Evolutionary conservation across 1,140 invertebrate genomes (phyloP), one percentile per base, ranked within the genome.

Genomic region (Zeugodacus cucurbitae): DNA sequence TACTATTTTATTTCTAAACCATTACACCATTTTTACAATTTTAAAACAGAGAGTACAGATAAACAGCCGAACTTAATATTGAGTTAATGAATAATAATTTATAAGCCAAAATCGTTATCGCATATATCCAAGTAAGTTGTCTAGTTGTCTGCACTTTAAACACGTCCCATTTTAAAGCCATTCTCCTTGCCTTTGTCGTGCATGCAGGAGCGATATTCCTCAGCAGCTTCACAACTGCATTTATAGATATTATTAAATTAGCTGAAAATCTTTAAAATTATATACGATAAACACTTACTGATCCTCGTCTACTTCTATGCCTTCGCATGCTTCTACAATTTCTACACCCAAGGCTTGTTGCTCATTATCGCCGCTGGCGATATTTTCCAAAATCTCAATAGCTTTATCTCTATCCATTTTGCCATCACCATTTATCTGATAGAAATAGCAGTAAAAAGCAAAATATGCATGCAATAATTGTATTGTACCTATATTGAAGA

Each of bases 141-240:
- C n/a, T 8, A 54, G 26, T n/a, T 41, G 1, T 5, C 11, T 32
- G 8, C 54, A 54, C 10, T 82, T 82, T 37, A 82, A 82, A 82
- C 41, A 48, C 74, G 74, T 20, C 17, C 85, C 48, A 86, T 3
- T 5, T 3, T 41, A 34, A 87, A 64, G 41, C 87, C 87, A 48
- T 70, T 87, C n/a, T 87, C 87, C n/a, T 17, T 37, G 26, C 62
- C 87, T 32, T 64, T 48, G 5, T 8, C 44, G 8, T 67, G 54
- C 37, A 87, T 87, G 41, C 87, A 87, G 2, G n/a, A 6, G 22
- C 87, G 54, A 62, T 64, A 87, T 41, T 87, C 87, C 14, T 70
- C 74, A 58, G 88, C 87, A 34, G 88, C 87, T 67, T 89, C 88
- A 29, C 88, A 89, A 22, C 88, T 89, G 54, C 32, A 41, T 44